Evolutionary conservation across 2,797 vertebrate genomes (phyloP).

Genomic region (Sebastes vulpes): DNA sequence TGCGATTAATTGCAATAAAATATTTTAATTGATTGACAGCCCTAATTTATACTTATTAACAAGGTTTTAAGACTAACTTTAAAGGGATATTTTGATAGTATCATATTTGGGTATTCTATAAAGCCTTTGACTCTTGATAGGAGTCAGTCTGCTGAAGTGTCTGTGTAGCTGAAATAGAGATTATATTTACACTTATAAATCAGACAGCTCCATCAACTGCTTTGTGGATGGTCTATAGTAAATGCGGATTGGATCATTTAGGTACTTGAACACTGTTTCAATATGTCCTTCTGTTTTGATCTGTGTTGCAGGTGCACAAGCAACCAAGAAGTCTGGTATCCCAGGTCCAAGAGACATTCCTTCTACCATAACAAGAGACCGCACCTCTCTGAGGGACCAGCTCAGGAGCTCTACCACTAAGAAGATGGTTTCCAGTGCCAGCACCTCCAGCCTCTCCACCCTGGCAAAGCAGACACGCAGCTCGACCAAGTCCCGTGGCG

Average conservation of each 20-base stretch:
- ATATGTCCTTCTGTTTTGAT: neutral
- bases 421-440: slow-evolving; percentile 91
- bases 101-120: neutral
- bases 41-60: neutral
- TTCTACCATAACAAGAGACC: slow-evolving; percentile 87
- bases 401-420: slow-evolving; percentile 82
- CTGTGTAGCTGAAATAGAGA: neutral
- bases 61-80: neutral
- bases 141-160: neutral
- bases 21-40: no score
- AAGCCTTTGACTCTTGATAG: neutral
- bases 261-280: neutral
- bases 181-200: neutral
- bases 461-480: slow-evolving; percentile 89
- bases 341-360: slow-evolving; percentile 92
- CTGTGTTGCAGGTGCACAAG: slow-evolving; percentile 84
- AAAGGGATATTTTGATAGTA: neutral
- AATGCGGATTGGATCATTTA: neutral
- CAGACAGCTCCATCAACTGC: neutral
- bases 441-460: slow-evolving; percentile 90
- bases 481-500: slow-evolving; percentile 86
- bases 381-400: slow-evolving; percentile 87
- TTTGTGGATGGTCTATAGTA: neutral
- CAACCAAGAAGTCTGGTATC: slow-evolving; percentile 93
- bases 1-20: no score